Percentiles rank a stretch among this genome's conserved stretches.
phyloP scores from a whole-genome alignment of 2,888 invertebrate species.

The Mythimna vitellina region DNA sequence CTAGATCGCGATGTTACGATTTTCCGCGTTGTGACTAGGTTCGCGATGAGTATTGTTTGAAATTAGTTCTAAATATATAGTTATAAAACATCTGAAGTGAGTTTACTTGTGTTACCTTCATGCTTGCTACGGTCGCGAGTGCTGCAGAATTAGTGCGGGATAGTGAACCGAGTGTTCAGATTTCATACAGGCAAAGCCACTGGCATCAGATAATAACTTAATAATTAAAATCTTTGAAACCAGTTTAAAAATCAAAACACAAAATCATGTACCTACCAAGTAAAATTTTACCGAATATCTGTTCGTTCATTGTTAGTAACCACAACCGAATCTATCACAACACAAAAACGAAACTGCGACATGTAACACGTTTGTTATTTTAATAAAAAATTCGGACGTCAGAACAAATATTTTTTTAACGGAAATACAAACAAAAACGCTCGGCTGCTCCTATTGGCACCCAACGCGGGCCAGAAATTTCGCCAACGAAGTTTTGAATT shows the following conservation, averaged over 20 bases:
- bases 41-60: no score
- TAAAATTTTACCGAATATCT: not conserved
- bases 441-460: slow-evolving; percentile 27
- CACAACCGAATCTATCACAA: slow-evolving; percentile 16
- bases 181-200: no score
- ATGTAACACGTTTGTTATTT: slow-evolving; percentile 40
- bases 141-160: no score
- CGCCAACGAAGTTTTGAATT: slow-evolving; percentile 50
- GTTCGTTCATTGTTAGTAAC: not conserved
- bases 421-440: slow-evolving; percentile 23
- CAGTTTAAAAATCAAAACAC: not conserved
- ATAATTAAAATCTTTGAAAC: not conserved
- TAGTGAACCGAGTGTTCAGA: no score
- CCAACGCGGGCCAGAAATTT: slow-evolving; percentile 35
- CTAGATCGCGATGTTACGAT: no score
- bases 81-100: no score
- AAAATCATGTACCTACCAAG: not conserved
- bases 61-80: no score
- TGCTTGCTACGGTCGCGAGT: no score
- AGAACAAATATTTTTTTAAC: slow-evolving; percentile 39
- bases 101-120: no score
- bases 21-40: no score
- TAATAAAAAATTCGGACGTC: slow-evolving; percentile 29
- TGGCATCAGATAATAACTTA: not conserved
- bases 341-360: slow-evolving; percentile 27